phyloP scores from a whole-genome alignment of 2,797 vertebrate genomes.

The Naso thynnoides region DNA sequence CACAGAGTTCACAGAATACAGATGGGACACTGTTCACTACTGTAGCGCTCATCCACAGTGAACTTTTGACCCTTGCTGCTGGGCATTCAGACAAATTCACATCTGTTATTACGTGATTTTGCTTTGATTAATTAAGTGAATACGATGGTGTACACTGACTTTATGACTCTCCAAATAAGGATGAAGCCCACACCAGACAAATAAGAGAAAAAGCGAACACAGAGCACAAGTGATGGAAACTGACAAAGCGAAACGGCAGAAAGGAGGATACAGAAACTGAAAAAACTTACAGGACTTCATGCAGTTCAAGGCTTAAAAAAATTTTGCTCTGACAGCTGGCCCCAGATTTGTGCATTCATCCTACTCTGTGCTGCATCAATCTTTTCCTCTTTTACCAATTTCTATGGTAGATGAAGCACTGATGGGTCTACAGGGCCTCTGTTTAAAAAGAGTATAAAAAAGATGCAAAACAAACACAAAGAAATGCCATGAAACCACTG shows the following conservation, averaged over 20 bases:
- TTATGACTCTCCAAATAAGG: conserved; percentile 21
- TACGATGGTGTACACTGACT: conserved; percentile 48
- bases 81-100: conserved; percentile 50
- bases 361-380: not conserved
- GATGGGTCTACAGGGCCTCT: not conserved
- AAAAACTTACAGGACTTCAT: conserved; percentile 37
- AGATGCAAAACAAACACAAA: not conserved
- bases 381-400: not conserved
- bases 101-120: conserved; percentile 52
- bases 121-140: conserved; percentile 69
- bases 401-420: not conserved
- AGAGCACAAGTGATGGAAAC: conserved; percentile 40
- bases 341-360: not conserved
- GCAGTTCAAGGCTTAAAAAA: conserved; percentile 23
- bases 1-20: not conserved
- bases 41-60: conserved; percentile 43
- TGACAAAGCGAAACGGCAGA: conserved; percentile 50
- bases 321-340: conserved; percentile 3
- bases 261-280: conserved; percentile 11
- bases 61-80: conserved; percentile 75
- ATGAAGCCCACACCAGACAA: conserved; percentile 1
- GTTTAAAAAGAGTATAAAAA: not conserved
- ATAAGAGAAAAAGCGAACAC: conserved; percentile 19
- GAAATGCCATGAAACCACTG: not conserved
- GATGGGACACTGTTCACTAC: conserved; percentile 28